Evolutionary conservation across 1,140 invertebrate species (phyloP).

Genomic region (Glomeris maerens): DNA sequence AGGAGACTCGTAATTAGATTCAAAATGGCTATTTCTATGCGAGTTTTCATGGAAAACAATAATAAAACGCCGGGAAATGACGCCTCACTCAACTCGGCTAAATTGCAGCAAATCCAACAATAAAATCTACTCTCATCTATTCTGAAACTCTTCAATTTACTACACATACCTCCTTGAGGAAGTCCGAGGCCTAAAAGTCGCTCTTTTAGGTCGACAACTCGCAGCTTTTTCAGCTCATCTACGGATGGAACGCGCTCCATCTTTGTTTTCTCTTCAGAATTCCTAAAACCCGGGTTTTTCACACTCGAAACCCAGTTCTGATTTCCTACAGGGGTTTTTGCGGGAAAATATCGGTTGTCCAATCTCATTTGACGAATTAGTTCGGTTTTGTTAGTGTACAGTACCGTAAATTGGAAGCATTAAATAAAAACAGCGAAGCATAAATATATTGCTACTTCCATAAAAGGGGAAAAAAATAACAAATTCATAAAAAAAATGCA

Average conservation of each 20-base stretch:
- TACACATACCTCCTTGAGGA: slow-evolving; percentile 16
- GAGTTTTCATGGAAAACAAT: too few species aligned
- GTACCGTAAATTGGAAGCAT: too few species aligned
- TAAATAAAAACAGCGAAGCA: too few species aligned
- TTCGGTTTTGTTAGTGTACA: too few species aligned
- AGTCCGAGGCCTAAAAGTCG: slow-evolving; percentile 19
- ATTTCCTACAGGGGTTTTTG: background rate
- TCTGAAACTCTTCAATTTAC: background rate
- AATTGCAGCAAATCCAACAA: background rate
- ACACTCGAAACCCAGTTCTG: background rate
- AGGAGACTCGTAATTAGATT: too few species aligned
- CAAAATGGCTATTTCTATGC: too few species aligned
- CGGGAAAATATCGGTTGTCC: background rate
- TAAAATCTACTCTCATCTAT: background rate
- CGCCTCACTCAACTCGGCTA: background rate
- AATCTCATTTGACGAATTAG: too few species aligned
- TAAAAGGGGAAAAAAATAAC: too few species aligned
- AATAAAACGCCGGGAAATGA: background rate
- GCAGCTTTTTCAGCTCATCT: slow-evolving; percentile 20
- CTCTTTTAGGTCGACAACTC: slow-evolving; percentile 25
- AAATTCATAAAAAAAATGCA: too few species aligned
- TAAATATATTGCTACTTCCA: too few species aligned
- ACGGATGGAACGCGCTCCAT: slow-evolving; percentile 1
- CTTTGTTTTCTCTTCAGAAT: slow-evolving; percentile 3
- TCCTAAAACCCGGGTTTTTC: too few species aligned